phyloP scores from a whole-genome alignment of 2,888 invertebrate species.

The Plebejus melissa region DNA sequence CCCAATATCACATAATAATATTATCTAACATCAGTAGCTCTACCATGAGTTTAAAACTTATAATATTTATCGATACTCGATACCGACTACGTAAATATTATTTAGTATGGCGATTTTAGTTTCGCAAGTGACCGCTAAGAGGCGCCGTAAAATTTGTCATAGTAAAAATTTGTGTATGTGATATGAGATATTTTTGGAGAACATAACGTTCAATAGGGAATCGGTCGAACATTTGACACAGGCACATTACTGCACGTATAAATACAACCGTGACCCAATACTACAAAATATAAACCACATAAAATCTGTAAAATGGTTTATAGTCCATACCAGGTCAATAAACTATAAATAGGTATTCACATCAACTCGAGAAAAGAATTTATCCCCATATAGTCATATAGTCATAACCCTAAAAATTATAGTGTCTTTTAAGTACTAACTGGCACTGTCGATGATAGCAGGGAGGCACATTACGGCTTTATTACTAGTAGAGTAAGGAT shows the following conservation, averaged over 20 bases:
- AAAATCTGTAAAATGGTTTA: constrained; percentile 4
- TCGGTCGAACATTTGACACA: no score
- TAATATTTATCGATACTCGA: no score
- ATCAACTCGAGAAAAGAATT: not conserved
- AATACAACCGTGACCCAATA: not conserved
- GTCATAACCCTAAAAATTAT: constrained; percentile 11
- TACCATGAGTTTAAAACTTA: no score
- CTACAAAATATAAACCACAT: not conserved
- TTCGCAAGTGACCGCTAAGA: no score
- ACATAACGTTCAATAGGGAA: no score
- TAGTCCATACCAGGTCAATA: not conserved
- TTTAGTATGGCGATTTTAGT: no score
- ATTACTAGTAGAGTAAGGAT: not conserved
- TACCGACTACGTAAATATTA: no score
- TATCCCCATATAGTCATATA: not conserved
- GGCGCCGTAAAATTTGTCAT: no score
- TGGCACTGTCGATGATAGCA: not conserved
- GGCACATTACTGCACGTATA: not conserved
- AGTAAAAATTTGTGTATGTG: no score
- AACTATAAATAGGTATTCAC: constrained; percentile 3
- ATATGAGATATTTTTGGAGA: no score
- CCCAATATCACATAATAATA: no score
- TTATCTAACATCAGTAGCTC: no score
- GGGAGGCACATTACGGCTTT: not conserved
- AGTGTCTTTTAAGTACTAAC: not conserved